Evolutionary conservation across 2,888 invertebrate genomes (phyloP).

Genomic region (Mantis religiosa): DNA sequence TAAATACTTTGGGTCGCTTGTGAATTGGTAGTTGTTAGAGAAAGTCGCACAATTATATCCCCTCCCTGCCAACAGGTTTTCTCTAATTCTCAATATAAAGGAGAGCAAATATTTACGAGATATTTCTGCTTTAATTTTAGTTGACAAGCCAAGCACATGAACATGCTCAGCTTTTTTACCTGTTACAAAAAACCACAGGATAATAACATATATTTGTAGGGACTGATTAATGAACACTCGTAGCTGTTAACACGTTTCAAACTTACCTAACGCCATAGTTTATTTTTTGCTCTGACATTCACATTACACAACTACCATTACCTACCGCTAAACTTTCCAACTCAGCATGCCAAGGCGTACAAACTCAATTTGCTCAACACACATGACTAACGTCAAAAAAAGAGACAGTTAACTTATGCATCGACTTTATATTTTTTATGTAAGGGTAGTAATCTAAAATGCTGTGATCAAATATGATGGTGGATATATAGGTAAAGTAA

Average conservation of each 20-base stretch:
- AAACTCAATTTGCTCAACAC: background rate
- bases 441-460: too few species aligned
- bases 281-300: background rate
- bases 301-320: background rate
- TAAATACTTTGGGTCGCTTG: too few species aligned
- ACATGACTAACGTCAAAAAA: background rate
- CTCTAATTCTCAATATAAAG: too few species aligned
- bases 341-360: background rate
- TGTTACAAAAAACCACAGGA: background rate
- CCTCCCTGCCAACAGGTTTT: too few species aligned
- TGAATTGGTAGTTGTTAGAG: too few species aligned
- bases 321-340: background rate
- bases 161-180: background rate
- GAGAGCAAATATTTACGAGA: too few species aligned
- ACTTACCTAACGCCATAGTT: background rate
- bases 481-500: too few species aligned
- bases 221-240: background rate
- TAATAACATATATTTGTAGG: background rate
- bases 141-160: background rate
- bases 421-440: too few species aligned
- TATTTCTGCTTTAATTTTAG: background rate
- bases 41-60: too few species aligned
- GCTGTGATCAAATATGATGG: too few species aligned
- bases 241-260: background rate
- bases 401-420: background rate